Percentiles rank a stretch among this genome's conserved stretches.
These are phyloP conservation scores for Zophobas morio DNA, from an alignment of 1,140 invertebrate genomes.

Conservation along the genomic window DNA sequence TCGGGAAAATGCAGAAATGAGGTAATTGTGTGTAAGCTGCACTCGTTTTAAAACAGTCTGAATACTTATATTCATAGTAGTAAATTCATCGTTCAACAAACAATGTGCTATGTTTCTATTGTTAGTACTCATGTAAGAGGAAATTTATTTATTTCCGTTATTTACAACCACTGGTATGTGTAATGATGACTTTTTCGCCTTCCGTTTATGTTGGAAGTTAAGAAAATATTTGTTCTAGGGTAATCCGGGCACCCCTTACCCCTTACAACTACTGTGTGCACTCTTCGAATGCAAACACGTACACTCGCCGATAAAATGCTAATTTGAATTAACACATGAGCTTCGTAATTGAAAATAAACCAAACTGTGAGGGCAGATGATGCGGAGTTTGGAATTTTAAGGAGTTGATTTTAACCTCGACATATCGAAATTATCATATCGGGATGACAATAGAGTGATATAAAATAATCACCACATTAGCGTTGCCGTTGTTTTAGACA, in stretches of 20 bases:
- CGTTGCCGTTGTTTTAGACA: too few species aligned
- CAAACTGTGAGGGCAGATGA: slow-evolving; percentile 20
- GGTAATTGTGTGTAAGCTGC: too few species aligned
- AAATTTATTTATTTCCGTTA: neutral
- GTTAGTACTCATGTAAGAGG: too few species aligned
- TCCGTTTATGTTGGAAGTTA: slow-evolving; percentile 34
- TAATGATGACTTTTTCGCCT: slow-evolving; percentile 33
- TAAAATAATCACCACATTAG: too few species aligned
- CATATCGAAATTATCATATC: too few species aligned
- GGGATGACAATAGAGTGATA: too few species aligned
- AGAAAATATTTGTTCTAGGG: slow-evolving; percentile 44
- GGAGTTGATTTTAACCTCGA: too few species aligned
- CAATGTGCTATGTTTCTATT: neutral
- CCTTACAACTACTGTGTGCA: slow-evolving; percentile 41
- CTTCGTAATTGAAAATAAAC: slow-evolving; percentile 53
- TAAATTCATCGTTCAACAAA: neutral
- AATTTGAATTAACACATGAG: slow-evolving; percentile 52
- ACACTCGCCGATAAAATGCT: slow-evolving; percentile 53
- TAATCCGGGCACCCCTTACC: slow-evolving; percentile 30
- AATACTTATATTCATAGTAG: too few species aligned
- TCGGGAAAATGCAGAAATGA: too few species aligned
- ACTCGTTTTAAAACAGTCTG: too few species aligned
- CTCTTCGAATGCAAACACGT: slow-evolving; percentile 48
- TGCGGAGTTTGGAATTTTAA: slow-evolving; percentile 18
- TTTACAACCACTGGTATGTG: neutral